Base-by-base conservation (phyloP, 1,140 invertebrate genomes). In the Eurytemora carolleeae region DNA sequence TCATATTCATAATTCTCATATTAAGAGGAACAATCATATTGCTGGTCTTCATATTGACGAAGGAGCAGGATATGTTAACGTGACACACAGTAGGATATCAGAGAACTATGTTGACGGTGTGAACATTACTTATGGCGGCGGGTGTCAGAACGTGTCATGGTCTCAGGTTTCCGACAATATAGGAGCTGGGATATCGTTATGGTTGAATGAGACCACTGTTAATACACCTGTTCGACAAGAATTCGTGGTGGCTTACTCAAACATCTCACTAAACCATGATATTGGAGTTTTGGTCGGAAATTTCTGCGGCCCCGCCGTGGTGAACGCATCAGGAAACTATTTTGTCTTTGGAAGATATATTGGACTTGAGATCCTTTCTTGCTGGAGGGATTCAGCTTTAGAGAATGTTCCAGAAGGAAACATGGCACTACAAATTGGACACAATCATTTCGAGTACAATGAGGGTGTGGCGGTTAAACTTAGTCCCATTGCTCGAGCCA, bases 51-150 rank as follows among this genome's bases (percentile, higher is more conserved):
- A 44, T 44, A 79, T 96, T 2, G 74, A 81, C 0, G 82, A 77
- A 64, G 92, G 92, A 0, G 85, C 82, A 1, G 87, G 87, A n/a
- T 85, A 93, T 68, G 80, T 98, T 0, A 91, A 97, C 68, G 78
- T 99, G 1, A 94, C 91, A 2, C 80, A 83, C 65, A 89, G 86
- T 63, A 78, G 83, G 67, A 85, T 98, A 44, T 82, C 80, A 0
- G 85, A 89, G 66, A 99, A 98, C 71, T 79, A 83, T 67, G 94
- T 78, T 3, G 78, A 80, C 68, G 80, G 80, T 16, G 69, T 79
- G 7, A 77, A 78, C 20, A 62, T 69, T 2, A 93, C 90, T 0
- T 87, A 88, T 62, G 84, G 86, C 1, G 91, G 92, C 1, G 92
- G 93, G 1, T 83, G 82, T 63, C 77, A 86, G 58, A 91, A 97